Conservation (phyloP, 2,797 vertebrate genomes). For the Perodicticus potto region DNA sequence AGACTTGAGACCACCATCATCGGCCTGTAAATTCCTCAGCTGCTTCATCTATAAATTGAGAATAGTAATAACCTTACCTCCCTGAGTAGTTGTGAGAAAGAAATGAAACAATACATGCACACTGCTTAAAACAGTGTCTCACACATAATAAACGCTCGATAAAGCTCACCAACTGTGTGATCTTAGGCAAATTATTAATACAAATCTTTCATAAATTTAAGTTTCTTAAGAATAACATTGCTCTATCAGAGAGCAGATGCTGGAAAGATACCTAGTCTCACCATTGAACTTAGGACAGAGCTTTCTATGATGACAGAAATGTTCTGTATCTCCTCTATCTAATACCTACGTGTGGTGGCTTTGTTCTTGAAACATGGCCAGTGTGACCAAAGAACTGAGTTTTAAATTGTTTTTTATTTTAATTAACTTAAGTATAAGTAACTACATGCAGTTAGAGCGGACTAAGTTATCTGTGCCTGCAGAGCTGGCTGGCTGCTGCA, state of each 20-base stretch:
- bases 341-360: background rate
- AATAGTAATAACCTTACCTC: background rate
- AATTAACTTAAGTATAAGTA: background rate
- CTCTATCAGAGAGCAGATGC: background rate
- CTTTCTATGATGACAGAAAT: background rate
- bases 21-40: background rate
- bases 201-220: background rate
- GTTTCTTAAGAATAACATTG: background rate
- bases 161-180: background rate
- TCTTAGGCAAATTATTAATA: background rate
- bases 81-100: background rate
- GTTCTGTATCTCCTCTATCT: background rate
- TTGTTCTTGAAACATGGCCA: background rate
- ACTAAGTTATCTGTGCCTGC: background rate
- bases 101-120: background rate
- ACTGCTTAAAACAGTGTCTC: background rate
- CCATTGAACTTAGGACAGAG: background rate
- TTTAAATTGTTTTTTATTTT: background rate
- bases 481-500: background rate
- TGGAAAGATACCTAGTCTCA: background rate
- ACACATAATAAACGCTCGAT: background rate
- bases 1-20: background rate
- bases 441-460: background rate
- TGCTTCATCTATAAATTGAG: background rate
- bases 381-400: background rate